Evolutionary conservation across 2,797 vertebrate genomes (phyloP).

Genomic region (Florisuga fusca): DNA sequence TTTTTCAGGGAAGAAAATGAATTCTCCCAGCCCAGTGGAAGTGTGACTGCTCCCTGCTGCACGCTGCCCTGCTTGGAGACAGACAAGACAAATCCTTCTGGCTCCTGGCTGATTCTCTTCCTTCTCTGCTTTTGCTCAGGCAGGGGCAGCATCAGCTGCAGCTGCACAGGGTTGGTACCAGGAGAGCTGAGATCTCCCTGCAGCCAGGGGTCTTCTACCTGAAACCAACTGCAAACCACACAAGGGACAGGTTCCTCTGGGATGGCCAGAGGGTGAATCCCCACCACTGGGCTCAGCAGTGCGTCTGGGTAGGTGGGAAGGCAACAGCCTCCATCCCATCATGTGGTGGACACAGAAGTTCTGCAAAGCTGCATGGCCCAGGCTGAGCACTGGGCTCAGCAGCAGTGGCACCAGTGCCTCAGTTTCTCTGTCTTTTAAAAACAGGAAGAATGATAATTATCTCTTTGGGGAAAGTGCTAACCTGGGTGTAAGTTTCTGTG

Average conservation of each 20-base stretch:
- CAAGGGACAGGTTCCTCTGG: neutral
- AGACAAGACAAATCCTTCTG: neutral
- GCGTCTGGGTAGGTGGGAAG: neutral
- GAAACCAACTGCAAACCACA: neutral
- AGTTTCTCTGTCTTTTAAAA: neutral
- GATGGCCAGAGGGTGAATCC: neutral
- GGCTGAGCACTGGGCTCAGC: neutral
- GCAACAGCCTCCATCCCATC: neutral
- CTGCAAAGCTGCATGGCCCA: neutral
- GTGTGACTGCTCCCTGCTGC: neutral
- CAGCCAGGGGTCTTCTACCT: neutral
- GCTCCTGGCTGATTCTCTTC: neutral
- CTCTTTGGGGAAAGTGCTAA: neutral
- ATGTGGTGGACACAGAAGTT: neutral
- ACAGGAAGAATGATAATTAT: neutral
- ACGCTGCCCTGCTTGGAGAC: conserved; percentile 1
- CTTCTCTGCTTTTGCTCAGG: neutral
- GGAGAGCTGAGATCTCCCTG: neutral
- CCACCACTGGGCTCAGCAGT: neutral
- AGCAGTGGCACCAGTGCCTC: neutral
- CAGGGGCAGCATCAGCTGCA: neutral
- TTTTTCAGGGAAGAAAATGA: neutral
- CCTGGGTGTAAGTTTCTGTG: neutral
- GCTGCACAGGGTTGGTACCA: neutral
- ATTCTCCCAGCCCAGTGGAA: neutral